Conservation (phyloP, 2,888 invertebrate genomes). For the Drosophila pegasa region DNA sequence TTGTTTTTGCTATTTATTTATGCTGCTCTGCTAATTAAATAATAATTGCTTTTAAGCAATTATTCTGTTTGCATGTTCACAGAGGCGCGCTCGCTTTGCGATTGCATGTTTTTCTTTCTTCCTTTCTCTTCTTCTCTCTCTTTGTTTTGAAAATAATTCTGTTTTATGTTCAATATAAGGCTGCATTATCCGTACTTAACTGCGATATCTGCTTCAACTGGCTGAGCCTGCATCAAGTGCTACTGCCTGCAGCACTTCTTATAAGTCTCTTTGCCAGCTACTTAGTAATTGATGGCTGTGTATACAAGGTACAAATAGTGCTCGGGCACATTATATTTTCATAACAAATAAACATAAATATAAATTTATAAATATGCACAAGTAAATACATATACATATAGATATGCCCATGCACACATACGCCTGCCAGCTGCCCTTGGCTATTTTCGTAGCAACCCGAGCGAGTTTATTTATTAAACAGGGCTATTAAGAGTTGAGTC, state of each 20-base stretch:
- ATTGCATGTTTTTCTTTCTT: constrained; percentile 3
- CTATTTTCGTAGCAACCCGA: not conserved
- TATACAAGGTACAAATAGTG: not conserved
- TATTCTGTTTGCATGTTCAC: constrained; percentile 43
- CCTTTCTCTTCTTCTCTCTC: not conserved
- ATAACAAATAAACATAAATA: not conserved
- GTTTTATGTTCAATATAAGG: not conserved
- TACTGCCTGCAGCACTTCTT: not conserved
- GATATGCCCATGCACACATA: not conserved
- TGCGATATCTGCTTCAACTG: not conserved
- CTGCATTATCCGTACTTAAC: not conserved
- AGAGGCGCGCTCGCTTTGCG: constrained; percentile 22
- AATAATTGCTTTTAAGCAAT: constrained; percentile 58
- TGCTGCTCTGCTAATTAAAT: constrained; percentile 54
- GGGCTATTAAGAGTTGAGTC: constrained; percentile 71
- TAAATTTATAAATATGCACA: not conserved
- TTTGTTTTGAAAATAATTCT: not conserved
- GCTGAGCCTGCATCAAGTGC: not conserved
- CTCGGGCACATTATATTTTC: not conserved
- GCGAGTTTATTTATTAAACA: constrained; percentile 39
- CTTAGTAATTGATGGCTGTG: not conserved
- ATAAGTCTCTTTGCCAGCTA: not conserved
- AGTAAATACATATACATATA: no score
- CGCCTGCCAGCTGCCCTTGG: not conserved
- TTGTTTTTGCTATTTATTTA: constrained; percentile 23